Base-by-base conservation (phyloP, 2,888 invertebrate species). In the Synanthedon formicaeformis region DNA sequence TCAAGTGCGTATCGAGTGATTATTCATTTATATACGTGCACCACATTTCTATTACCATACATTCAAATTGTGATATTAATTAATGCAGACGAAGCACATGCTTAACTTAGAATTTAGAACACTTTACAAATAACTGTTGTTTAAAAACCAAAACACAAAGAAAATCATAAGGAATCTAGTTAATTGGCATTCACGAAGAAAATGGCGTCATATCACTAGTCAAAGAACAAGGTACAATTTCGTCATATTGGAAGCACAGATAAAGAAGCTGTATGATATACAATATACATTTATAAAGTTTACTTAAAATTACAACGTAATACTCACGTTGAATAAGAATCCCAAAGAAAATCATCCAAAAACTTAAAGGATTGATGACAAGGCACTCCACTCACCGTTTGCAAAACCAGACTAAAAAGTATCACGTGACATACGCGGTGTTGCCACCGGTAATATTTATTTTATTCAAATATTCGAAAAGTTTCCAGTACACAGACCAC, bases 331-430 rank as follows among this genome's bases (percentile, higher is more conserved):
- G 84, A 84, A 79, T 86, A 84, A 76, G 83, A 87, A 86, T 83
- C 85, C 82, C 80, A 81, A 86, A 82, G 86, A 81, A 85, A 88
- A 84, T 83, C 87, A 87, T 87, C 88, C 86, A 88, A 87, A 88
- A 87, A 82, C 78, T 86, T 71, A 78, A 77, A 75, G 70, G 74
- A 82, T 81, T 88, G 88, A 88, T 88, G 88, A 88, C 88, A 88
- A 88, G 87, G 88, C 88, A 88, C 88, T 87, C 83, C 86, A 87
- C 87, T 83, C 88, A 85, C 87, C 86, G 85, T 85, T 85, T 86
- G 86, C 87, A 84, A 87, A 88, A 86, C 87, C 82, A 80, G 67
- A 71, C 71, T 71, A 68, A 18, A 64, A 34, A 34, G 34, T 23
- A 58, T 59, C 18, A 18, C 73, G 74, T 73, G 73, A 73, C 66